These are phyloP conservation scores for Chelidonichthys spinosus DNA, from an alignment of 2,797 vertebrate species.

Conservation along the genomic window DNA sequence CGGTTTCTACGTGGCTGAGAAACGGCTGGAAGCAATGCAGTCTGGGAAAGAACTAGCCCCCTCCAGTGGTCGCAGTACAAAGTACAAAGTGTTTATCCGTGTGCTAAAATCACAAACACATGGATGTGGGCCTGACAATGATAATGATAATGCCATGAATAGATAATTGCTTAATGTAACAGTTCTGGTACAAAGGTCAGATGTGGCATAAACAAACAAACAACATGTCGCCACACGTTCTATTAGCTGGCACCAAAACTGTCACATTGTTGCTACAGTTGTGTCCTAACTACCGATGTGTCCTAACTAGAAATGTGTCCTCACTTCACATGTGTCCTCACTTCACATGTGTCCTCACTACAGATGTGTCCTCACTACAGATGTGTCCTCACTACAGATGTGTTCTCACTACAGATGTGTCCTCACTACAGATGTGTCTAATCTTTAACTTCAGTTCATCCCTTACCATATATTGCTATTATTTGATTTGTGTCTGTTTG, in stretches of 20 bases:
- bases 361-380: not conserved
- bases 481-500: not conserved
- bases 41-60: constrained; percentile 46
- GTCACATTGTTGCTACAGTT: not conserved
- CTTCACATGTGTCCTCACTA: not conserved
- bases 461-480: not conserved
- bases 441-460: not conserved
- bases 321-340: not conserved
- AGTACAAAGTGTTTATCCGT: not conserved
- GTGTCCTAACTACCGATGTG: not conserved
- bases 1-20: constrained; percentile 31
- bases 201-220: constrained; percentile 34
- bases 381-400: not conserved
- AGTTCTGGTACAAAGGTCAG: constrained; percentile 56
- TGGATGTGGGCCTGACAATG: not conserved
- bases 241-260: not conserved
- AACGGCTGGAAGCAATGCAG: not conserved
- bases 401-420: not conserved
- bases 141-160: too few relatives aligned
- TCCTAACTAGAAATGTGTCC: not conserved
- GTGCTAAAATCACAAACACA: not conserved
- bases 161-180: not conserved
- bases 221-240: constrained; percentile 9
- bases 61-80: constrained; percentile 55
- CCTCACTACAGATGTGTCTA: not conserved